phyloP scores from a whole-genome alignment of 2,113 vertebrate genomes.

The Pachycephala philippinensis region DNA sequence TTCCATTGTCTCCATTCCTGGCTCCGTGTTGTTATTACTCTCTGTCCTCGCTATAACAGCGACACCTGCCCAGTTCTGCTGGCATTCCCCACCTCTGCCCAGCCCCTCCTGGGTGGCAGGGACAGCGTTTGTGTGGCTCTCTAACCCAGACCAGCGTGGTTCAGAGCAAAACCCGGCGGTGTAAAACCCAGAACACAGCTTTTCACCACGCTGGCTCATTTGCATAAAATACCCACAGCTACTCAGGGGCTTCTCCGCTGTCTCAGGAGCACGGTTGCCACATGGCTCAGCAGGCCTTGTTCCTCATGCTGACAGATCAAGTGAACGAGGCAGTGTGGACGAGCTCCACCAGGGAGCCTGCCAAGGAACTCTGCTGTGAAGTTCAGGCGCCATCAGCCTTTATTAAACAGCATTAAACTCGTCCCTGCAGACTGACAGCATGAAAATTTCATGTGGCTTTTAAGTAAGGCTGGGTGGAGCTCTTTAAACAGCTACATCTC shows the following conservation, averaged over 20 bases:
- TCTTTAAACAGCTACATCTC: background rate
- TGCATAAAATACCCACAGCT: background rate
- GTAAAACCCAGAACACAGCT: background rate
- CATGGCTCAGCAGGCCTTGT: background rate
- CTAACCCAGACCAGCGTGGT: background rate
- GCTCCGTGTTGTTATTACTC: too few species aligned
- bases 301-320: background rate
- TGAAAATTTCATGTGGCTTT: slow-evolving; percentile 25
- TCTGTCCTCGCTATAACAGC: too few species aligned
- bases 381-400: background rate
- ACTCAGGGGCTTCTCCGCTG: background rate
- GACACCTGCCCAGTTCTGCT: background rate
- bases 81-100: background rate
- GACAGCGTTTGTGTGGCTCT: background rate
- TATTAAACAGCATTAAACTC: background rate
- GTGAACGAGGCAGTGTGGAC: background rate
- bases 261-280: background rate
- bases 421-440: background rate
- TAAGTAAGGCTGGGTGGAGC: background rate
- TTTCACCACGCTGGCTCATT: background rate
- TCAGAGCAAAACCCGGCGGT: background rate
- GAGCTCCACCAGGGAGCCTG: background rate
- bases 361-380: background rate
- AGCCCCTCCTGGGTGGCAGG: background rate
- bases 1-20: too few species aligned